Evolutionary conservation across 2,797 vertebrate species (phyloP).

Genomic region (Simalia tracyae): DNA sequence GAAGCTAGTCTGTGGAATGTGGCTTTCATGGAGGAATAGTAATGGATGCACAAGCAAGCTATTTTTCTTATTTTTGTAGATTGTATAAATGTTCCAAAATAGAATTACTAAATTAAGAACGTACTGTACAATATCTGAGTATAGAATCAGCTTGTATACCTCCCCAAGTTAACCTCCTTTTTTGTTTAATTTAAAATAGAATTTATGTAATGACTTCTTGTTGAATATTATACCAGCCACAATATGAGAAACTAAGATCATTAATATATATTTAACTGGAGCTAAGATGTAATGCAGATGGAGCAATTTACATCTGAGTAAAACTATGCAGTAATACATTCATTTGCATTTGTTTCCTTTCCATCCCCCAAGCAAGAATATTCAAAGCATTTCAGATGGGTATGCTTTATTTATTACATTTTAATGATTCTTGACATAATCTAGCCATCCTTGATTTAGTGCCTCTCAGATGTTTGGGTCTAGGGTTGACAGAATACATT

Average conservation of each 20-base stretch:
- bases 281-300: too few relatives aligned
- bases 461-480: too few relatives aligned
- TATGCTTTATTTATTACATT: too few relatives aligned
- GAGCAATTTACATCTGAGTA: not conserved
- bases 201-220: not conserved
- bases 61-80: not conserved
- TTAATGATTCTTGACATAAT: accelerated
- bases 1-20: not conserved
- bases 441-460: accelerated
- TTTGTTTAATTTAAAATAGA: not conserved
- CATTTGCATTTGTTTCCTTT: not conserved
- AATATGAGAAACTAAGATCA: not conserved
- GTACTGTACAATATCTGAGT: not conserved
- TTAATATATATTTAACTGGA: not conserved
- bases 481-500: too few relatives aligned
- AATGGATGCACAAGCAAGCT: not conserved
- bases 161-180: not conserved
- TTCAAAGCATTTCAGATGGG: not conserved
- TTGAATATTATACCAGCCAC: not conserved
- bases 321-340: not conserved
- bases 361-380: not conserved
- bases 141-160: not conserved
- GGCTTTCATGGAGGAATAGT: not conserved
- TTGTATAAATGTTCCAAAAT: not conserved
- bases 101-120: not conserved